These are phyloP conservation scores for Thymelicus lineola DNA, from an alignment of 2,888 invertebrate genomes.

Conservation along the genomic window DNA sequence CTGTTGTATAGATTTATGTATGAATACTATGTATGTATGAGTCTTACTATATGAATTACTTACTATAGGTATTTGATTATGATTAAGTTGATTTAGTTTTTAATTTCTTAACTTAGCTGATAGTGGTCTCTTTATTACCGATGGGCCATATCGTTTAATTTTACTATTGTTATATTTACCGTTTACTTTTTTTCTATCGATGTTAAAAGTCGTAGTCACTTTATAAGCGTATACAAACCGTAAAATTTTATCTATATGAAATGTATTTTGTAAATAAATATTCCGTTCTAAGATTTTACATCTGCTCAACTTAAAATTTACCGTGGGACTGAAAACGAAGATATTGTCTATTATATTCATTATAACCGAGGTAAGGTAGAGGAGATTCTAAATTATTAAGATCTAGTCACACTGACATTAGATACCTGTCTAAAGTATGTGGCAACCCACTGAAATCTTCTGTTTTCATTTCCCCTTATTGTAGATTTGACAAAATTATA, in stretches of 20 bases:
- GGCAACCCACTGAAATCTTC: conserved; percentile 16
- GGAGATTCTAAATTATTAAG: conserved; percentile 45
- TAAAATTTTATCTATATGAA: conserved; percentile 68
- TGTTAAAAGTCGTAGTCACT: conserved; percentile 70
- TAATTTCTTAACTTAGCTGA: conserved; percentile 61
- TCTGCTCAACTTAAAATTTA: conserved; percentile 83
- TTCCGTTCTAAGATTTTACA: conserved; percentile 80
- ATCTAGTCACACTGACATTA: conserved; percentile 58
- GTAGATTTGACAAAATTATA: conserved; percentile 10
- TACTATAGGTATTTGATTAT: conserved; percentile 68
- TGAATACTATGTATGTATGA: conserved; percentile 59
- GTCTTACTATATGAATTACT: conserved; percentile 77
- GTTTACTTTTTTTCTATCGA: conserved; percentile 58
- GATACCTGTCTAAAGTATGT: conserved; percentile 39
- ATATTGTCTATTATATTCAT: conserved; percentile 49
- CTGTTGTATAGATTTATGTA: conserved; percentile 77
- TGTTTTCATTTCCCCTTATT: conserved; percentile 23
- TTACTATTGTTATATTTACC: conserved; percentile 55
- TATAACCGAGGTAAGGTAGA: conserved; percentile 50
- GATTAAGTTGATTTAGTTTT: conserved; percentile 71
- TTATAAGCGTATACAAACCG: conserved; percentile 70
- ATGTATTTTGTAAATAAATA: conserved; percentile 80
- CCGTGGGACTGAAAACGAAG: conserved; percentile 69
- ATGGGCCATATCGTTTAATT: conserved; percentile 61
- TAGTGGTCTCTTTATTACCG: conserved; percentile 59